These are phyloP conservation scores for Microcebus tavaratra DNA, from an alignment of 2,113 vertebrate species.

Conservation along the genomic window DNA sequence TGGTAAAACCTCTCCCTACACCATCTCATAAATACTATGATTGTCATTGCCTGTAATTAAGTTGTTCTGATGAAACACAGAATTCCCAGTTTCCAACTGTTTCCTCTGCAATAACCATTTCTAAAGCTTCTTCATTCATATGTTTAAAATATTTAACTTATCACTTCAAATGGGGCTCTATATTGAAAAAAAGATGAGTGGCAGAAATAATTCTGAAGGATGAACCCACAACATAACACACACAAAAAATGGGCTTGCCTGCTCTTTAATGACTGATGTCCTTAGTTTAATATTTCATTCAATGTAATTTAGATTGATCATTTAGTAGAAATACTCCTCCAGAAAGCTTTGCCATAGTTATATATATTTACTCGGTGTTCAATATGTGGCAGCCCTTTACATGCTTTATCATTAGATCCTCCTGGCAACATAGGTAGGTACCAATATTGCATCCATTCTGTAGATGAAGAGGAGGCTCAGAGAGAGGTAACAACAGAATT, in stretches of 20 bases:
- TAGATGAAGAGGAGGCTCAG: neutral
- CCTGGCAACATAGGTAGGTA: neutral
- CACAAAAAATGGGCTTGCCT: constrained; percentile 7
- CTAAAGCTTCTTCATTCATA: constrained; percentile 29
- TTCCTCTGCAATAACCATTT: neutral
- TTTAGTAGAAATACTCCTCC: neutral
- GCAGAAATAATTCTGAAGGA: constrained; percentile 48
- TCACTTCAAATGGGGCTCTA: neutral
- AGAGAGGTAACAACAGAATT: neutral
- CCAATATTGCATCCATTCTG: neutral
- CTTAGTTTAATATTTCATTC: constrained; percentile 23
- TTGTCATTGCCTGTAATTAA: constrained; percentile 10
- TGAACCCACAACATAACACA: constrained; percentile 5
- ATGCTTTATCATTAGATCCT: neutral
- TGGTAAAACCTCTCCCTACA: constrained; percentile 39
- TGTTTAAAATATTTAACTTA: neutral
- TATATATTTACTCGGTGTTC: neutral
- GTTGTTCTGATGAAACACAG: neutral
- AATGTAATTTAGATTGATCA: constrained; percentile 24
- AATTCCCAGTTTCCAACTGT: neutral
- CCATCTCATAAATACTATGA: constrained; percentile 43
- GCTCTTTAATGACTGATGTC: neutral
- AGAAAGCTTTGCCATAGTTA: neutral
- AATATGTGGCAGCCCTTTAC: neutral
- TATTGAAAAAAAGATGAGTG: neutral